These are phyloP conservation scores for Glyphotaelius pellucidus DNA, from an alignment of 2,888 invertebrate species.

Conservation along the genomic window DNA sequence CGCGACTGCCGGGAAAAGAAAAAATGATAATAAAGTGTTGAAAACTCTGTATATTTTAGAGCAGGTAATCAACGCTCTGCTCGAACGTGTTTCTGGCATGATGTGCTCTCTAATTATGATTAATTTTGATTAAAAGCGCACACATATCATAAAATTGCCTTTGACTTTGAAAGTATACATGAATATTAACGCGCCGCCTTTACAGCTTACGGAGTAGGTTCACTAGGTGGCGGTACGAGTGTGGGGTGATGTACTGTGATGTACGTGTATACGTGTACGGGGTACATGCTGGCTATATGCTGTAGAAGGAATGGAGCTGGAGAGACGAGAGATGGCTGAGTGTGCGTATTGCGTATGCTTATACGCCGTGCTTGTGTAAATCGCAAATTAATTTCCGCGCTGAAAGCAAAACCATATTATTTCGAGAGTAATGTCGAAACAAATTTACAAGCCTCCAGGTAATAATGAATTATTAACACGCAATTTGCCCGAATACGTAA, in stretches of 20 bases:
- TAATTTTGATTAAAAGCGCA: background rate
- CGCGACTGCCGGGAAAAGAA: background rate
- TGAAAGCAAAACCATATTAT: constrained; percentile 64
- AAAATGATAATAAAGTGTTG: background rate
- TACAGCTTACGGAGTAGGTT: background rate
- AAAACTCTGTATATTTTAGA: background rate
- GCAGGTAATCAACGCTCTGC: background rate
- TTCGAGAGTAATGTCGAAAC: constrained; percentile 63
- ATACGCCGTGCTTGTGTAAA: constrained; percentile 38
- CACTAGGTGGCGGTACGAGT: background rate
- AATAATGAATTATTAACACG: constrained; percentile 65
- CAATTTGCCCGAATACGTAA: constrained; percentile 57
- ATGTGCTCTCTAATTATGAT: background rate
- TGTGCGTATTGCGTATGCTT: background rate
- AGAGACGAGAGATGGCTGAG: background rate
- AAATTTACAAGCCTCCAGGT: constrained; percentile 64
- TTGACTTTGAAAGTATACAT: constrained; percentile 10
- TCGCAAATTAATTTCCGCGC: constrained; percentile 61
- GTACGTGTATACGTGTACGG: background rate
- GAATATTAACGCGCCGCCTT: constrained; percentile 24
- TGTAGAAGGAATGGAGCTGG: background rate
- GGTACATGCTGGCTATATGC: background rate
- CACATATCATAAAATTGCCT: constrained; percentile 6
- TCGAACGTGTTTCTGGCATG: background rate
- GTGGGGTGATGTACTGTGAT: background rate